These are phyloP conservation scores for Homarus americanus DNA, from an alignment of 1,140 invertebrate species.

Conservation along the genomic window DNA sequence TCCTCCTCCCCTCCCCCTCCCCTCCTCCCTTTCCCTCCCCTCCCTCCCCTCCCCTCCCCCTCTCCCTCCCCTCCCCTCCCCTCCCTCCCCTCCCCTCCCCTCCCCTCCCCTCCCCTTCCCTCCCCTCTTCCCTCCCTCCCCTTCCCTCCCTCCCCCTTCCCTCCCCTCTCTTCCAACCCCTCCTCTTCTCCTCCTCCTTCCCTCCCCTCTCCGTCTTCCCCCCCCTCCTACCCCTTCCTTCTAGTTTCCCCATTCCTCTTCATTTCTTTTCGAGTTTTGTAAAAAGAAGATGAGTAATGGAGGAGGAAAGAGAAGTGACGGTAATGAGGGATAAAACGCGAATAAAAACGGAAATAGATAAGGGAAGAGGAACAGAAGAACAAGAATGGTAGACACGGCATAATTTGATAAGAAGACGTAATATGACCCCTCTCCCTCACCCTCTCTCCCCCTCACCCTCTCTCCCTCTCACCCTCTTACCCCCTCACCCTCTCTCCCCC, in stretches of 20 bases:
- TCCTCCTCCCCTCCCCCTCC: too few species aligned
- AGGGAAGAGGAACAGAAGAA: too few species aligned
- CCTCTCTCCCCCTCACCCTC: too few species aligned
- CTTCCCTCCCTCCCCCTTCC: not conserved
- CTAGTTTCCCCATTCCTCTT: slow-evolving; percentile 52
- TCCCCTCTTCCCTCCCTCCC: not conserved
- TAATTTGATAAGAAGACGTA: too few species aligned
- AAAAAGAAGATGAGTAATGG: not conserved
- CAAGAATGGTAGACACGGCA: too few species aligned
- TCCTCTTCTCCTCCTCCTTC: not conserved
- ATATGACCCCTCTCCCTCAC: too few species aligned
- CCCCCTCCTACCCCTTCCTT: not conserved
- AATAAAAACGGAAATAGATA: not conserved
- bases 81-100: not conserved
- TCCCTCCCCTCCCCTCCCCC: not conserved
- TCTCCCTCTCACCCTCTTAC: too few species aligned
- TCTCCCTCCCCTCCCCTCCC: not conserved
- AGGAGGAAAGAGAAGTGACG: not conserved
- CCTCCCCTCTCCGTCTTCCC: not conserved
- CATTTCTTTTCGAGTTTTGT: slow-evolving; percentile 54
- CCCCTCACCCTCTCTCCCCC: too few species aligned
- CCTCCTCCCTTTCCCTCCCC: not conserved
- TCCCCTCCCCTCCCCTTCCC: too few species aligned
- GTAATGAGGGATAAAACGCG: too few species aligned
- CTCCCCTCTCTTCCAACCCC: not conserved